Percentiles rank a stretch among this genome's conserved stretches.
Conservation (phyloP, 2,888 invertebrate species). For the Dasypolia templi region DNA sequence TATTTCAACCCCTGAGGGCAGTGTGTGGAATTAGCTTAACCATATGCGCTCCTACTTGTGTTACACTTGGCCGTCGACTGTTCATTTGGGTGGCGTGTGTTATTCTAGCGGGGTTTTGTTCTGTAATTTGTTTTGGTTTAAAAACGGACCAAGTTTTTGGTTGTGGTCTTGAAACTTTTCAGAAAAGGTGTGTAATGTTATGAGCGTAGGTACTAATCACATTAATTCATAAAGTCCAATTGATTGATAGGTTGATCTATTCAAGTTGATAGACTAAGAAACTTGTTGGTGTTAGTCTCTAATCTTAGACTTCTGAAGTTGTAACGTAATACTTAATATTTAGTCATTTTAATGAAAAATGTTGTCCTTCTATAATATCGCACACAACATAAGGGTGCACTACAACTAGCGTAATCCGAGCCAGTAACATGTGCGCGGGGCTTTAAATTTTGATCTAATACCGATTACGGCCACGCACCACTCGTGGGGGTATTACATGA, state of each 20-base stretch:
- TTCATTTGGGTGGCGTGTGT: slow-evolving; percentile 80
- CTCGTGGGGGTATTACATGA: slow-evolving; percentile 62
- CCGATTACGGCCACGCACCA: slow-evolving; percentile 85
- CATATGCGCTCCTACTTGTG: slow-evolving; percentile 89
- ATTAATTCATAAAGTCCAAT: too few relatives aligned
- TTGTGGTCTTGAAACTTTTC: too few relatives aligned
- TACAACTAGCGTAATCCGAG: slow-evolving; percentile 81
- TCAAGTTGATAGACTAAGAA: too few relatives aligned
- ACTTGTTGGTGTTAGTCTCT: too few relatives aligned
- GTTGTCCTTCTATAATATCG: slow-evolving; percentile 46
- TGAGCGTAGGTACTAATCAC: too few relatives aligned
- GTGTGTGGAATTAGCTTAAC: slow-evolving; percentile 89
- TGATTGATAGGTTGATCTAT: too few relatives aligned
- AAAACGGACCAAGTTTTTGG: not conserved
- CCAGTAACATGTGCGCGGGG: slow-evolving; percentile 85
- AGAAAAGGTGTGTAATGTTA: too few relatives aligned
- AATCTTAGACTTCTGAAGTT: too few relatives aligned
- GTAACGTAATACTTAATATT: too few relatives aligned
- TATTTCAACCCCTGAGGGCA: slow-evolving; percentile 85
- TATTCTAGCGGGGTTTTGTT: slow-evolving; percentile 39
- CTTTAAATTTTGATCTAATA: slow-evolving; percentile 88
- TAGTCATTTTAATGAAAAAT: too few relatives aligned
- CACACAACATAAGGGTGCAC: slow-evolving; percentile 73
- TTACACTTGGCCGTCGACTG: slow-evolving; percentile 85
- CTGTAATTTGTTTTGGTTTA: not conserved